These are phyloP conservation scores for Psittacus erithacus DNA, from an alignment of 2,113 vertebrate species.

Conservation along the genomic window DNA sequence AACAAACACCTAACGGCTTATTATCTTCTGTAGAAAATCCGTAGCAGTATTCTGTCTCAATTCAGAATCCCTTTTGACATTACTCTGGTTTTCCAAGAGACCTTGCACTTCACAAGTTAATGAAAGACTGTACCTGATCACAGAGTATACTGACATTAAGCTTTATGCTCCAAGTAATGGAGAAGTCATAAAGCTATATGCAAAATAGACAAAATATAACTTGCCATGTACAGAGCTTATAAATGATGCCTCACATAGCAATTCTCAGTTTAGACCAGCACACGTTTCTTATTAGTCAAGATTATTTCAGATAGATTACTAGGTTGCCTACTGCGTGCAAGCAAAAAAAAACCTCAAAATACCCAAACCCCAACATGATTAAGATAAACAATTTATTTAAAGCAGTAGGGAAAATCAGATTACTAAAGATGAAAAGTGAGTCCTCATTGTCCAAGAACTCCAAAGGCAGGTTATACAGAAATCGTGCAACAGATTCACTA, in stretches of 20 bases:
- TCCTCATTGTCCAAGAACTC: not conserved
- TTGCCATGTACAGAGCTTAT: not conserved
- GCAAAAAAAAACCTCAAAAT: not conserved
- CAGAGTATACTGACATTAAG: not conserved
- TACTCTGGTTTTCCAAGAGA: not conserved
- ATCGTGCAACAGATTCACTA: not conserved
- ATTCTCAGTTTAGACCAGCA: not conserved
- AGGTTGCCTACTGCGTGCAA: not conserved
- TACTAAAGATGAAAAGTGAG: not conserved
- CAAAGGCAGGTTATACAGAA: not conserved
- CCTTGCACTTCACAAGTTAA: not conserved
- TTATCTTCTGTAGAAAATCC: not conserved
- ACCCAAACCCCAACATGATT: not conserved
- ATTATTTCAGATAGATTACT: not conserved
- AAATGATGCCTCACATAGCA: not conserved
- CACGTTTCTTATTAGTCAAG: not conserved
- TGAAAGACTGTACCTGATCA: not conserved
- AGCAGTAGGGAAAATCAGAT: not conserved
- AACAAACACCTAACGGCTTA: not conserved
- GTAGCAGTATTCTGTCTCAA: not conserved
- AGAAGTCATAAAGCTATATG: not conserved
- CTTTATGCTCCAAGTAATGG: not conserved
- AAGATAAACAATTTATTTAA: not conserved
- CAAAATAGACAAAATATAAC: not conserved
- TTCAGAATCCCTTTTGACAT: not conserved